Evolutionary conservation across 2,888 invertebrate genomes (phyloP), one percentile per base, ranked within the genome.

Genomic region (Ophion costatus): DNA sequence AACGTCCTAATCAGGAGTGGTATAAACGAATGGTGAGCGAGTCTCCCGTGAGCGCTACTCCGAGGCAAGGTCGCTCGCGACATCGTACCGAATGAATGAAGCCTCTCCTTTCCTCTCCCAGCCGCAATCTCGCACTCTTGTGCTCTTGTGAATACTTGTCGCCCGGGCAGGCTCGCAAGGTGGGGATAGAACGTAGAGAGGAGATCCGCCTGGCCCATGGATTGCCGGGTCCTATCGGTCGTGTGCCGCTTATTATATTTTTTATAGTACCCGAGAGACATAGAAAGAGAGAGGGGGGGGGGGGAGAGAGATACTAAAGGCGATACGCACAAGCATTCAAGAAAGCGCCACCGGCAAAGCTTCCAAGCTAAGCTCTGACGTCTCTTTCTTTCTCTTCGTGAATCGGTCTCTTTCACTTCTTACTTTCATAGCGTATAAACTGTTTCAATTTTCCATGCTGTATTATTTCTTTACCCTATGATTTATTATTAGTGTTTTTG

Each of bases 51-150:
- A 76, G 77, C 78, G 56, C 70, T 63, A 64, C 70, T 38, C 38
- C 7, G 71, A 63, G 38, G 63, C 80, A 77, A 77, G 76, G 74
- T 80, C 82, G 82, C 77, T 73, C 77, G 85, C 76, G 78, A 80
- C 82, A 80, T 73, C 73, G 82, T 77, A 78, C 82, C 80, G 85
- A 85, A 85, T 85, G 85, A 85, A 85, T 82, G 85, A 80, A 83
- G 57, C 63, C 57, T 59, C 77, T 59, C 76, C 22, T 20, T 22
- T 57, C 20, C 64, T 33, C 71, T 64, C 79, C 56, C 33, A 6
- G 7, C 29, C 59, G 33, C 29, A 10, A n/a, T 59, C 67, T 67
- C 67, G 24, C 24, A 61, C 69, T 71, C 45, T 57, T 76, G 42
- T 75, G 67, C 56, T 29, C 59, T 63, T 69, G 74, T 64, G 64